Conservation (phyloP, 2,113 vertebrate genomes). For the human region GRCh38 chr3:180915001-180915500, state of each 20-base stretch:
- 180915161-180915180: not conserved
- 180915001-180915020: not conserved
- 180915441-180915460: conserved; percentile 8
- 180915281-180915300: too few species aligned
- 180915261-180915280: not conserved
- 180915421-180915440: not conserved
- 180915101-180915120: not conserved
- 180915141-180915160: not conserved
- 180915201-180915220: not conserved
- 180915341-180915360: not conserved
- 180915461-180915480: not conserved
- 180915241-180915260: not conserved
- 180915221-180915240: not conserved
- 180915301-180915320: not conserved
- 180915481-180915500: conserved; percentile 33
- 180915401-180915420: not conserved
- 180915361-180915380: not conserved
- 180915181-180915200: not conserved
- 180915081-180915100: not conserved
- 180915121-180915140: not conserved
- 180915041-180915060: not conserved
- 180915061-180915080: not conserved
- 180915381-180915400: not conserved
- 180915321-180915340: not conserved
- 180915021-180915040: not conserved